Conservation (phyloP, 2,113 vertebrate genomes). For the Pygoscelis antarcticus region DNA sequence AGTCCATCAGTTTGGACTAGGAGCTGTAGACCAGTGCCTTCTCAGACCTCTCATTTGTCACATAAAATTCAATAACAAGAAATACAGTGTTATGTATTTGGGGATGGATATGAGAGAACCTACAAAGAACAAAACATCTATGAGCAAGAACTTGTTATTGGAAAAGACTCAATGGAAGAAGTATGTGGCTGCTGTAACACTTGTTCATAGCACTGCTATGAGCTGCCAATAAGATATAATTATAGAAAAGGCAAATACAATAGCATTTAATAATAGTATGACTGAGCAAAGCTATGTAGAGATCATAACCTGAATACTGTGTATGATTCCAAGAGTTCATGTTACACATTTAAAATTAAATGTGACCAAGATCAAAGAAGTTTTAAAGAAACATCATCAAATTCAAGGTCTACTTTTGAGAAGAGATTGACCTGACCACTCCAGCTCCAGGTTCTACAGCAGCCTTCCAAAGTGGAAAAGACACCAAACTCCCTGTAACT, state of each 20-base stretch:
- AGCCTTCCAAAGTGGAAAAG: background rate
- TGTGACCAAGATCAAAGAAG: background rate
- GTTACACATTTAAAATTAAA: background rate
- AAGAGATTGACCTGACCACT: background rate
- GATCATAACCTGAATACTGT: background rate
- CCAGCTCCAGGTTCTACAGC: background rate
- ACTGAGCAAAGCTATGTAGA: background rate
- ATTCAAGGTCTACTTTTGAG: background rate
- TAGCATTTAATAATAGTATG: background rate
- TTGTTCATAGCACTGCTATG: background rate
- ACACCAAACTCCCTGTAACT: background rate
- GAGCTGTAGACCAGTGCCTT: background rate
- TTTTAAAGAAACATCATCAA: background rate
- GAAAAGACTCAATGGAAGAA: background rate
- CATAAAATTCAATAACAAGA: background rate
- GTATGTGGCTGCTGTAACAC: background rate
- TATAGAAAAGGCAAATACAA: background rate
- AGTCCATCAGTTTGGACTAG: background rate
- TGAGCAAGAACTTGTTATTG: background rate
- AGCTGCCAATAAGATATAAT: background rate
- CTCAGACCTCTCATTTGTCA: background rate
- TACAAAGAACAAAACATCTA: background rate
- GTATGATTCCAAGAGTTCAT: background rate
- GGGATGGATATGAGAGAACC: background rate
- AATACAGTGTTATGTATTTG: background rate